These are phyloP conservation scores for Glyphotaelius pellucidus DNA, from an alignment of 2,888 invertebrate species.

Conservation along the genomic window DNA sequence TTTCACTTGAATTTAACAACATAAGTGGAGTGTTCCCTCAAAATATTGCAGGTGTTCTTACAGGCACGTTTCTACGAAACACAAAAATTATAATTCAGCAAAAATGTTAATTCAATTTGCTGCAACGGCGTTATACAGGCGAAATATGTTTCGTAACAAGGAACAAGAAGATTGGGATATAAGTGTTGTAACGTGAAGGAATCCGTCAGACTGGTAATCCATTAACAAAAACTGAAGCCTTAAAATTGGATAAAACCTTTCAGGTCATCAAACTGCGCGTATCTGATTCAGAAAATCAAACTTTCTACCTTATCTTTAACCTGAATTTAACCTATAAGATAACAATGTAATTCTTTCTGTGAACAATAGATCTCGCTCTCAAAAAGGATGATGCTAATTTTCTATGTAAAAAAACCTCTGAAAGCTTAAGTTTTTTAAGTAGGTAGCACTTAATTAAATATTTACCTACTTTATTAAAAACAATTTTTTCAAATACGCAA, in stretches of 20 bases:
- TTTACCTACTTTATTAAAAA: too few species aligned
- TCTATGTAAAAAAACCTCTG: too few species aligned
- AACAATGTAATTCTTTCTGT: too few species aligned
- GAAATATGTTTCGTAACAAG: constrained; percentile 23
- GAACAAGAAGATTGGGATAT: not conserved
- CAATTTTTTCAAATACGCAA: too few species aligned
- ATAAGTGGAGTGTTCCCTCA: too few species aligned
- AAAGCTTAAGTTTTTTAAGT: too few species aligned
- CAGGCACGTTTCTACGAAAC: not conserved
- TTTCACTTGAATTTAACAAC: too few species aligned
- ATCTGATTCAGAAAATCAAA: not conserved
- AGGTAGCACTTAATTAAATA: too few species aligned
- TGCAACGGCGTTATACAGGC: not conserved
- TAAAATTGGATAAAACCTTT: constrained; percentile 10
- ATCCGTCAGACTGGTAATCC: constrained; percentile 13
- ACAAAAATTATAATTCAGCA: not conserved
- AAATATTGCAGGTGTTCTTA: not conserved
- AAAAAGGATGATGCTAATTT: too few species aligned
- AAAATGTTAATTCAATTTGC: constrained; percentile 28
- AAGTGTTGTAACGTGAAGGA: constrained; percentile 40
- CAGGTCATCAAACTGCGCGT: constrained; percentile 24
- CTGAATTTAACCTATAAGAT: too few species aligned
- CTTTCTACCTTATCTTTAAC: too few species aligned
- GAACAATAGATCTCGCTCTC: too few species aligned
- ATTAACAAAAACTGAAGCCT: constrained; percentile 16